phyloP scores from a whole-genome alignment of 2,797 vertebrate species.

The Cyprinodon diabolis region DNA sequence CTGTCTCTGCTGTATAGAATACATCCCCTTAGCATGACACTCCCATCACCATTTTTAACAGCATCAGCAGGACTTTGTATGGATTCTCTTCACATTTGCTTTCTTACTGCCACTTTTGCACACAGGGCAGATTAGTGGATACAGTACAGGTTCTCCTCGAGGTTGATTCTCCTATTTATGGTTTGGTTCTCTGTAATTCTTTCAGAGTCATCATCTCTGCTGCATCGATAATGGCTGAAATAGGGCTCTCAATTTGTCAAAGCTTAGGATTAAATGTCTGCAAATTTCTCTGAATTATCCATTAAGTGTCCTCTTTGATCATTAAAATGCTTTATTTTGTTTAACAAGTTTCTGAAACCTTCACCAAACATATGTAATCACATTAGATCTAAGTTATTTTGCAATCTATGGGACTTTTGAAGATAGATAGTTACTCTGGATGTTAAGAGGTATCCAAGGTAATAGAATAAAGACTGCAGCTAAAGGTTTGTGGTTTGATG shows the following conservation, averaged over 20 bases:
- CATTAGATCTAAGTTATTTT: not conserved
- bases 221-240: too few relatives aligned
- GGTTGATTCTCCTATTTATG: too few relatives aligned
- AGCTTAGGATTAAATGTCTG: not conserved
- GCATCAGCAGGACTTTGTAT: not conserved
- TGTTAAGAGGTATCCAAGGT: not conserved
- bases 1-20: too few relatives aligned
- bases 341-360: not conserved
- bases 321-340: not conserved
- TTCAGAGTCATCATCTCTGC: too few relatives aligned
- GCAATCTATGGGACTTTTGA: not conserved
- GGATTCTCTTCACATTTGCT: too few relatives aligned
- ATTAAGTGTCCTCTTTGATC: not conserved
- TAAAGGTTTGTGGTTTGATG: not conserved
- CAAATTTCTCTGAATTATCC: not conserved
- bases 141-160: too few relatives aligned
- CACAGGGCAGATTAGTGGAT: too few relatives aligned
- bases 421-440: not conserved
- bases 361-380: not conserved
- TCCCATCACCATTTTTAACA: not conserved
- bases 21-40: not conserved
- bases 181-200: too few relatives aligned
- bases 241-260: too few relatives aligned
- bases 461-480: not conserved
- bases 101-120: too few relatives aligned